Evolutionary conservation across 2,888 invertebrate species (phyloP).

Genomic region (Drosophila paranaensis): DNA sequence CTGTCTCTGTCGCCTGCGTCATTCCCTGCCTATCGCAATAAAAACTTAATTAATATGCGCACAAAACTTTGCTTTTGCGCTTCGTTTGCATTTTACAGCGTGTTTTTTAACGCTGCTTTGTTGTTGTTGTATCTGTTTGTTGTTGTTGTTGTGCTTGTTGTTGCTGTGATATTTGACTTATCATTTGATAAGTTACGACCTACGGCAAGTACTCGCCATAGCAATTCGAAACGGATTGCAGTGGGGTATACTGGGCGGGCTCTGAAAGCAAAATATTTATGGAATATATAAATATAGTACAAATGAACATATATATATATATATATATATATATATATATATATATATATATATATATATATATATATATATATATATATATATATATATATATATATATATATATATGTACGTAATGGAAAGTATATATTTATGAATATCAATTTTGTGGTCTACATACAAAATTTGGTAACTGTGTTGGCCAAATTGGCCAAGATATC

Average conservation of each 20-base stretch:
- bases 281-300: neutral
- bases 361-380: too few species aligned
- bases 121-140: constrained; percentile 7
- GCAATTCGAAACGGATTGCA: neutral
- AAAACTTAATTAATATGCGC: constrained; percentile 49
- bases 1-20: constrained; percentile 22
- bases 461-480: too few species aligned
- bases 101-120: neutral
- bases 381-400: too few species aligned
- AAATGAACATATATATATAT: neutral
- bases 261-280: neutral
- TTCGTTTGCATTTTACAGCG: constrained; percentile 38
- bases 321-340: too few species aligned
- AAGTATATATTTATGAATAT: too few species aligned
- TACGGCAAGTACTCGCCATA: constrained; percentile 32
- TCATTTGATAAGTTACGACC: constrained; percentile 47
- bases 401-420: too few species aligned
- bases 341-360: too few species aligned
- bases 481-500: too few species aligned
- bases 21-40: constrained; percentile 57
- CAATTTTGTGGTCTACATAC: too few species aligned
- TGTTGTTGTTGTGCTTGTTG: neutral
- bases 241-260: neutral
- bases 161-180: constrained; percentile 17
- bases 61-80: constrained; percentile 32